These are phyloP conservation scores for Malurus elegans DNA, from an alignment of 2,113 vertebrate species.

Conservation along the genomic window DNA sequence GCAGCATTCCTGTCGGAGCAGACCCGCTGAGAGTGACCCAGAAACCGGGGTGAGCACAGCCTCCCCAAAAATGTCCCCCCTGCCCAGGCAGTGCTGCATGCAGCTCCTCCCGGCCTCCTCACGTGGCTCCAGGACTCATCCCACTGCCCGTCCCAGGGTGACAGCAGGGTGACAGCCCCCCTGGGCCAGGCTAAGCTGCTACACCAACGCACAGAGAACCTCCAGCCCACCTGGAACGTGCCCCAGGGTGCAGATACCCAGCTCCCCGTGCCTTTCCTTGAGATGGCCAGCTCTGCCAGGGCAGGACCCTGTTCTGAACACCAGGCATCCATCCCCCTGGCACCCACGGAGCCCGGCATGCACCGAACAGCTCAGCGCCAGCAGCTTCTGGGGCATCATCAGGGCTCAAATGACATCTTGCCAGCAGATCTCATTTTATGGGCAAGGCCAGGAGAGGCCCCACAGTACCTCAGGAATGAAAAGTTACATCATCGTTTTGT, in stretches of 20 bases:
- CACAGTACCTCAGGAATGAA: background rate
- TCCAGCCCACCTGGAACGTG: background rate
- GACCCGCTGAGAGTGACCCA: background rate
- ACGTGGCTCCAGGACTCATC: background rate
- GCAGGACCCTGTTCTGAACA: background rate
- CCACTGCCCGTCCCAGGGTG: background rate
- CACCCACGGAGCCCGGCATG: background rate
- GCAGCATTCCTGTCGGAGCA: background rate
- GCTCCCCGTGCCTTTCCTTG: background rate
- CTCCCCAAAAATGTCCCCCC: background rate
- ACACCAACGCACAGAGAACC: background rate
- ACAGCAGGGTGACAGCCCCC: background rate
- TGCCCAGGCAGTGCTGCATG: background rate
- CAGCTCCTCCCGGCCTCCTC: background rate
- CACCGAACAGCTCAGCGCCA: background rate
- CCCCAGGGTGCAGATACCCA: background rate
- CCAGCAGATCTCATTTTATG: background rate
- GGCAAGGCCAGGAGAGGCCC: background rate
- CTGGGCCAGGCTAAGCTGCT: background rate
- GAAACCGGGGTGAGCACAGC: background rate
- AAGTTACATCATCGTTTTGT: background rate
- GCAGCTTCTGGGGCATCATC: background rate
- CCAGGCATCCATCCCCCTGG: background rate
- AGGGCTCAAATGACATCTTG: background rate
- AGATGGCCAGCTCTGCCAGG: background rate